Evolutionary conservation across 2,797 vertebrate species (phyloP).

Genomic region (Brachyrhaphis roseni): DNA sequence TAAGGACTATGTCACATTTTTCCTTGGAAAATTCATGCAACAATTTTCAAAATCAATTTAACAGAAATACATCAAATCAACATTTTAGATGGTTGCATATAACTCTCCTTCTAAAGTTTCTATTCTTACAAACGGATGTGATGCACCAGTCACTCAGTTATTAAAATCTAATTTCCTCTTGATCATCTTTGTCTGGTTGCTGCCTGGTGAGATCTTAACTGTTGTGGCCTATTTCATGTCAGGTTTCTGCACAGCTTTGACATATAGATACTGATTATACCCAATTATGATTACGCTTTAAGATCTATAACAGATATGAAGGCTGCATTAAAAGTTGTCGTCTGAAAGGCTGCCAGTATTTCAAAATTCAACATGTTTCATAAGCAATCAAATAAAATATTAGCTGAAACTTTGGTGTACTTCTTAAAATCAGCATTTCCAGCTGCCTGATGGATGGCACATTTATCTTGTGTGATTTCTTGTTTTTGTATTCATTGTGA

Average conservation of each 20-base stretch:
- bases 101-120: background rate
- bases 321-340: background rate
- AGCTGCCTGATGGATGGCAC: background rate
- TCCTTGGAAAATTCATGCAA: background rate
- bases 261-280: background rate
- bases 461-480: background rate
- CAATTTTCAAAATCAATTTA: background rate
- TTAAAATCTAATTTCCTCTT: background rate
- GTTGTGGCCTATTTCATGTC: background rate
- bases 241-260: background rate
- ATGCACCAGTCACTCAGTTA: background rate
- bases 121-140: background rate
- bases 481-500: background rate
- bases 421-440: background rate
- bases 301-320: background rate
- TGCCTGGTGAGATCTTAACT: background rate
- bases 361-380: background rate
- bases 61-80: background rate
- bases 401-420: background rate
- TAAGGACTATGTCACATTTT: too few species aligned
- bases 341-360: background rate
- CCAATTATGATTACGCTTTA: background rate
- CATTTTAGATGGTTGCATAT: background rate
- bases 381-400: background rate
- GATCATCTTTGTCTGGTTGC: background rate